Percentiles rank a stretch among this genome's conserved stretches.
Evolutionary conservation across 2,888 invertebrate genomes (phyloP).

Genomic region (Shargacucullia verbasci): DNA sequence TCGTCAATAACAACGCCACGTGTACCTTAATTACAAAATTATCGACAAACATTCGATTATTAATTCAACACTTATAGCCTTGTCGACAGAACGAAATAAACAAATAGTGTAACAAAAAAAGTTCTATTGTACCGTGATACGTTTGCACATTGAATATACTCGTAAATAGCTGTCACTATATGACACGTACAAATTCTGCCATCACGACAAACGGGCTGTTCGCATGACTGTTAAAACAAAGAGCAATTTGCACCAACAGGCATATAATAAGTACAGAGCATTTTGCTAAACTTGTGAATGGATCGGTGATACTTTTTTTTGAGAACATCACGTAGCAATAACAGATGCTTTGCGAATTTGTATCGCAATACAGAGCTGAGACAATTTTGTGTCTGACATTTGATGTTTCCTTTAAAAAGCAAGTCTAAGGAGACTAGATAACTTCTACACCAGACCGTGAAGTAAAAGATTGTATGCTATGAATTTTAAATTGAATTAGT

Average conservation of each 20-base stretch:
- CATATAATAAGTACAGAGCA: slow-evolving; percentile 40
- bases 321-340: slow-evolving; percentile 4
- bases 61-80: no score
- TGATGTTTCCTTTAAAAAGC: no score
- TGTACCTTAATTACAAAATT: no score
- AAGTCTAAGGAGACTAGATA: no score
- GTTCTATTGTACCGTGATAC: slow-evolving; percentile 11
- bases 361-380: slow-evolving; percentile 1
- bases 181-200: slow-evolving; percentile 24
- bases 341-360: slow-evolving; percentile 5
- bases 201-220: slow-evolving; percentile 25
- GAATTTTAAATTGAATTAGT: no score
- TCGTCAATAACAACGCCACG: no score
- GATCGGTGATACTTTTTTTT: slow-evolving; percentile 31
- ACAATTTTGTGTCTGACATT: no score
- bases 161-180: slow-evolving; percentile 13
- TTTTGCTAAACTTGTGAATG: slow-evolving; percentile 37
- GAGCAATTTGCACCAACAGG: slow-evolving; percentile 41
- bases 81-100: no score
- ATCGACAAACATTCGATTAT: no score
- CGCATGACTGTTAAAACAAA: slow-evolving; percentile 40
- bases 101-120: background rate
- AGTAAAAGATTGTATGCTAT: no score
- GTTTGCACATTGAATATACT: slow-evolving; percentile 33
- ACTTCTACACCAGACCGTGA: no score